Base-by-base conservation (phyloP, 23 tunicate species). In the Ciona savignyi region DNA sequence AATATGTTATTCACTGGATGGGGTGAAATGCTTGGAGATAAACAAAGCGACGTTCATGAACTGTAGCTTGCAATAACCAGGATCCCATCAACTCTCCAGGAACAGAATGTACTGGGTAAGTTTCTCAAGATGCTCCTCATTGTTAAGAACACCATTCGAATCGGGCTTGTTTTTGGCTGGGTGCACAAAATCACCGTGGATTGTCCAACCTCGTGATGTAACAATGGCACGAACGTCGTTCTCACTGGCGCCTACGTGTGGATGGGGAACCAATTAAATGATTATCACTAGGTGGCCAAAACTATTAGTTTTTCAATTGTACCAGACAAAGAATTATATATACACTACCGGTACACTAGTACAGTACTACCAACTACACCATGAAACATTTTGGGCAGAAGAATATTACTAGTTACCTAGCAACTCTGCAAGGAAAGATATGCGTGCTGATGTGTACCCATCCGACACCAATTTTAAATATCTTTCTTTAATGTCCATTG, bases 391-490 rank as follows among this genome's bases (percentile, higher is more conserved):
- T n/a, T n/a, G n/a, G n/a, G n/a, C n/a, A n/a, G n/a, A n/a, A n/a
- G n/a, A n/a, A n/a, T n/a, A n/a, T n/a, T n/a, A n/a, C n/a, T n/a
- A n/a, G n/a, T n/a, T 42, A 42, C 56, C 89, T 70, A 89, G 68
- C 11, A 89, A 25, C 2, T 71, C 34, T 4, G 89, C 81, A 2
- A 81, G 11, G 20, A 71, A 68, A 21, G 60, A 29, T 31, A 77
- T 34, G 6, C 73, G 74, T 0, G 83, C 75, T 0, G 81, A 49
- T 9, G 96, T 60, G 61, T 89, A 89, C 1, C 90, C 80, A 32
- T 63, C 74, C 25, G 88, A 82, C 15, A 89, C 77, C 74, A 89
- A 28, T 29, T 35, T 60, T 25, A 89, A 61, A 42, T 84, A 78
- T 34, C 83, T 70, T 29, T 89, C 82, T 28, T 63, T 70, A 15